Conservation (phyloP, 92 coral and sea anemone genomes). For the Zoanthus gigantus region DNA sequence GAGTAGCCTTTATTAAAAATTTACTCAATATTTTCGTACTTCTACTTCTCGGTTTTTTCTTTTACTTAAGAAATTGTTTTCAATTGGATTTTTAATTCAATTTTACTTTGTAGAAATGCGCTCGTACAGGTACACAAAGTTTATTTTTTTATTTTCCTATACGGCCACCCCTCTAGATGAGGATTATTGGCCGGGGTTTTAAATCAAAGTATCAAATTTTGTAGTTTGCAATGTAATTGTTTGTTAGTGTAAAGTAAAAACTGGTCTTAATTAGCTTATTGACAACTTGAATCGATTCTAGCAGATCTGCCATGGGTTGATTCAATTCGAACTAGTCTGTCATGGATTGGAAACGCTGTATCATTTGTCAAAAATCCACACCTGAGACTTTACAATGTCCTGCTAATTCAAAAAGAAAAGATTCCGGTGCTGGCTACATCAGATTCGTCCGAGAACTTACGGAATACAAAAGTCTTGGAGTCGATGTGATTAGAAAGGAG, state of each 20-base stretch:
- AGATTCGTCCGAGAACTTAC: constrained; percentile 29
- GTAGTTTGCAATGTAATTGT: constrained; percentile 13
- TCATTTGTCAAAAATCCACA: constrained; percentile 50
- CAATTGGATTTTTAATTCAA: constrained; percentile 1
- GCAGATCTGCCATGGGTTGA: constrained; percentile 25
- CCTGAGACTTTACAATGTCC: constrained; percentile 39
- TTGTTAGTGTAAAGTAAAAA: constrained; percentile 6
- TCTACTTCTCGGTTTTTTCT: constrained; percentile 16
- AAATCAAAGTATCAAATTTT: constrained; percentile 10
- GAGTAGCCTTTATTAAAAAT: constrained; percentile 9
- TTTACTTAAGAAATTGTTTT: constrained; percentile 12
- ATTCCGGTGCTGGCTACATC: constrained; percentile 20
- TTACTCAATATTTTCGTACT: constrained; percentile 15
- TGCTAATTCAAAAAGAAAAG: constrained; percentile 25
- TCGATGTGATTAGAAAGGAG: constrained; percentile 15
- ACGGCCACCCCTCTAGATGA: constrained; percentile 20
- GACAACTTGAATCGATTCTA: constrained; percentile 20
- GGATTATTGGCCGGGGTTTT: background rate
- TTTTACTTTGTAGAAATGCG: constrained; percentile 1
- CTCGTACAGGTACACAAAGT: constrained; percentile 9
- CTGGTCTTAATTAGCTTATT: constrained; percentile 12
- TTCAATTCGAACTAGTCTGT: constrained; percentile 6
- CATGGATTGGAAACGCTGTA: constrained; percentile 50
- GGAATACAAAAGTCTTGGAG: constrained; percentile 34
- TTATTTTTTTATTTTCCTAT: constrained; percentile 10